Conservation (phyloP, 2,113 vertebrate species). For the Clinocottus analis region DNA sequence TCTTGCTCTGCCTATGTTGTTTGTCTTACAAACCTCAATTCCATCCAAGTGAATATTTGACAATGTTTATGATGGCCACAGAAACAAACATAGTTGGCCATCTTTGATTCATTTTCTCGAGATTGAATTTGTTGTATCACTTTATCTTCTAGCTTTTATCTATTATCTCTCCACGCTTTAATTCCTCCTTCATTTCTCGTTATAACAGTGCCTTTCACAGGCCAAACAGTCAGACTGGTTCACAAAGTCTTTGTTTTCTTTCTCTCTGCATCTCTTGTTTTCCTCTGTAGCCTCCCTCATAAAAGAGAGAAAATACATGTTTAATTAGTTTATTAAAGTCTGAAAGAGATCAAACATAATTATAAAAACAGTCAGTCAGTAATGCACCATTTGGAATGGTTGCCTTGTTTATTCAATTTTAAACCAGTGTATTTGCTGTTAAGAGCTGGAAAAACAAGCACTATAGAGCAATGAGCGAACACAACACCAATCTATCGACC, state of each 20-base stretch:
- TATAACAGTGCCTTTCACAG: conserved; percentile 43
- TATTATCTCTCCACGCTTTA: conserved; percentile 42
- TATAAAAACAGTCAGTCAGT: conserved; percentile 38
- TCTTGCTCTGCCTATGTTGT: neutral
- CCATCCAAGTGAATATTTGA: conserved; percentile 22
- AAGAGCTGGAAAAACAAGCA: conserved; percentile 32
- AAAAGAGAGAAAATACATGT: conserved; percentile 57
- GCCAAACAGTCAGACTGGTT: conserved; percentile 50
- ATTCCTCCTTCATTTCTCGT: conserved; percentile 60
- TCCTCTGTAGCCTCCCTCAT: conserved; percentile 19
- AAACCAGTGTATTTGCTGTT: conserved; percentile 55
- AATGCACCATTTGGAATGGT: conserved; percentile 42
- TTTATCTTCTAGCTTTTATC: conserved; percentile 35
- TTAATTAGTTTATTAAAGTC: conserved; percentile 69
- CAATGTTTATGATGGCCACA: conserved; percentile 12
- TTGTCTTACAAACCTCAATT: too few species aligned
- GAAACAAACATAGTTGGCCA: conserved; percentile 21
- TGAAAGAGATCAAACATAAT: conserved; percentile 55
- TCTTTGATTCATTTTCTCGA: conserved; percentile 74
- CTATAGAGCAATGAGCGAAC: conserved; percentile 4
- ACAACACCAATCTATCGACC: neutral
- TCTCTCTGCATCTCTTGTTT: conserved; percentile 12
- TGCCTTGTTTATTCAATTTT: conserved; percentile 59
- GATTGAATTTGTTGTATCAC: conserved; percentile 54
- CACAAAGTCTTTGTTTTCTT: conserved; percentile 30